Conservation (phyloP, 2,113 vertebrate species). For the Urocolius indicus region DNA sequence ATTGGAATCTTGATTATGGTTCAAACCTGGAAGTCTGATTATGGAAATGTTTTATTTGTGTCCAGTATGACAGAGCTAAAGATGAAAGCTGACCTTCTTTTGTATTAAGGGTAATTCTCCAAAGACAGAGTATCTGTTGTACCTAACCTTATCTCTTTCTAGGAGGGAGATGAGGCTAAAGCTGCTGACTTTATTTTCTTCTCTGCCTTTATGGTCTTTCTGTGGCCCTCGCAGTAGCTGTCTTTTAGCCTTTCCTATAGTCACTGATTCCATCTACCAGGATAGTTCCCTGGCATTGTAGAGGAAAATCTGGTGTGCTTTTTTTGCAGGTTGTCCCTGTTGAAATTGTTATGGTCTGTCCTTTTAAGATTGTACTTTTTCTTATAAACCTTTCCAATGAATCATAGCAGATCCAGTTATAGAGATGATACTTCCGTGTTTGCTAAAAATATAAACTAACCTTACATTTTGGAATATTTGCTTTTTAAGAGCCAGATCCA, state of each 20-base stretch:
- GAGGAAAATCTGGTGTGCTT: constrained; percentile 21
- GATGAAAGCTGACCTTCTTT: not conserved
- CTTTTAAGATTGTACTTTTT: constrained; percentile 50
- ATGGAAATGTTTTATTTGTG: not conserved
- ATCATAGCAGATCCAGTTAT: constrained; percentile 48
- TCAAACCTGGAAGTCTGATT: not conserved
- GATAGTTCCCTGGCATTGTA: not conserved
- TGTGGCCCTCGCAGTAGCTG: not conserved
- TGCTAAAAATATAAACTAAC: constrained; percentile 64
- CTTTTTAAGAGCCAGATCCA: not conserved
- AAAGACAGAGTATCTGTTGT: not conserved
- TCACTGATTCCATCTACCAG: not conserved
- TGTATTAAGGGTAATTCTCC: not conserved
- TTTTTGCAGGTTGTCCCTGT: constrained; percentile 12
- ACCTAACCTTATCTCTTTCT: not conserved
- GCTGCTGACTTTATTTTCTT: not conserved
- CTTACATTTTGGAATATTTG: constrained; percentile 35
- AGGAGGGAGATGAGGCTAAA: not conserved
- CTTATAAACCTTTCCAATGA: constrained; percentile 44
- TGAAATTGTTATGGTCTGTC: constrained; percentile 38
- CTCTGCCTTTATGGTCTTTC: not conserved
- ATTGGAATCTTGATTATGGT: not conserved
- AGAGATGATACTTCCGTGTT: constrained; percentile 41
- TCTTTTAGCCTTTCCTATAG: not conserved
- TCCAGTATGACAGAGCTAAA: not conserved